Evolutionary conservation across 1,140 invertebrate species (phyloP).

Genomic region (Andrena cerasifolii): DNA sequence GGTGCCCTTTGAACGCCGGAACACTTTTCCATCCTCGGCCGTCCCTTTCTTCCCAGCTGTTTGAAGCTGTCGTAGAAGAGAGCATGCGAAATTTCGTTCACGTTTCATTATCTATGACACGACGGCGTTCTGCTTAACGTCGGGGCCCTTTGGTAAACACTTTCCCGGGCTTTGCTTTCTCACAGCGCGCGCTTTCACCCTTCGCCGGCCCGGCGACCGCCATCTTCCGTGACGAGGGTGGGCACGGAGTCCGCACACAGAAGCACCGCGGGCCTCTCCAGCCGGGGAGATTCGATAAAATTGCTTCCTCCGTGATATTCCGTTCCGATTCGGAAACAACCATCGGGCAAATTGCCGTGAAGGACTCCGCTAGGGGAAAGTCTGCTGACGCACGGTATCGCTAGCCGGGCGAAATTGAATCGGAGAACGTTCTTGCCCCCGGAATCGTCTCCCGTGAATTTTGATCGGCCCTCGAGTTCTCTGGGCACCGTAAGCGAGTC

Average conservation of each 20-base stretch:
- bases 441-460: too few relatives aligned
- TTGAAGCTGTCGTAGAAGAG: background rate
- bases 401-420: conserved; percentile 41
- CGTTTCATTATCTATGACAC: conserved; percentile 65
- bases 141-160: conserved; percentile 67
- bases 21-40: conserved; percentile 12
- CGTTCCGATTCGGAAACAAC: background rate
- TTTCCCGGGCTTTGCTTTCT: conserved; percentile 62
- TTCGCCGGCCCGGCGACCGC: conserved; percentile 48
- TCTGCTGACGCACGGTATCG: conserved; percentile 8
- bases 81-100: conserved; percentile 42
- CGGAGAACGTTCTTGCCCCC: background rate
- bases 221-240: conserved; percentile 47
- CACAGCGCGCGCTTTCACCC: too few relatives aligned
- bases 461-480: too few relatives aligned
- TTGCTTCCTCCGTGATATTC: background rate
- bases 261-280: too few relatives aligned
- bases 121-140: conserved; percentile 70
- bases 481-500: too few relatives aligned
- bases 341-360: background rate
- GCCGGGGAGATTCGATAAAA: conserved; percentile 14
- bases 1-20: conserved; percentile 1
- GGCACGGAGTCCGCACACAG: conserved; percentile 33
- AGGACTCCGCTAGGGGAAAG: background rate
- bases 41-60: conserved; percentile 17